Percentiles rank a stretch among this genome's conserved stretches.
These are phyloP conservation scores for Peromyscus californicus DNA, from an alignment of 2,113 vertebrate species.

Conservation along the genomic window DNA sequence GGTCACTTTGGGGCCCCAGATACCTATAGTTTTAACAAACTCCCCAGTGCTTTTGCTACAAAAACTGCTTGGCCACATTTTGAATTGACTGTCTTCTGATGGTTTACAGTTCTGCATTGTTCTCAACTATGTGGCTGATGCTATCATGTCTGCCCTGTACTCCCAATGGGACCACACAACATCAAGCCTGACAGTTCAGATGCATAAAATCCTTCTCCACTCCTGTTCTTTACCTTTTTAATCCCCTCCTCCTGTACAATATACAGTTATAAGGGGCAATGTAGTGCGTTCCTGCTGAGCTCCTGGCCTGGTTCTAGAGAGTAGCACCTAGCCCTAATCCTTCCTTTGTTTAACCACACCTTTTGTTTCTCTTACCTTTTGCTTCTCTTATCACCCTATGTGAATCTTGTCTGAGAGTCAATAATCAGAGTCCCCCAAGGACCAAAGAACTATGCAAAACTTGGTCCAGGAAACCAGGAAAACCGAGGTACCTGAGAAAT, in stretches of 20 bases:
- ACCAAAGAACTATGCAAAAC: too few relatives aligned
- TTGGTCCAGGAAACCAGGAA: too few relatives aligned
- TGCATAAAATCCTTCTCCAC: background rate
- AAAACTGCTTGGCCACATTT: background rate
- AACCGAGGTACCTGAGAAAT: too few relatives aligned
- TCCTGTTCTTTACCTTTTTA: constrained; percentile 4
- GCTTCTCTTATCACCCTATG: too few relatives aligned
- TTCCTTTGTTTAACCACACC: too few relatives aligned
- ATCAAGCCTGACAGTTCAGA: constrained; percentile 6
- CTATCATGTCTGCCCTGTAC: background rate
- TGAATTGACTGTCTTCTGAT: background rate
- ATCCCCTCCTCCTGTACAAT: background rate
- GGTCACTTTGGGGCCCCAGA: background rate
- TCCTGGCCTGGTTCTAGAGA: too few relatives aligned
- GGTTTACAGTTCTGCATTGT: background rate
- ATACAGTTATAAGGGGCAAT: background rate
- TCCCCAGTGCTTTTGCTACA: background rate
- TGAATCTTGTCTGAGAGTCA: too few relatives aligned
- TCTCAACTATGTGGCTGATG: background rate
- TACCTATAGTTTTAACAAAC: background rate
- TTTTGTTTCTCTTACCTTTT: too few relatives aligned
- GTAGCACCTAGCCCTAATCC: too few relatives aligned
- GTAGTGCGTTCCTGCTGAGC: too few relatives aligned
- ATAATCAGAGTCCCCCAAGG: too few relatives aligned
- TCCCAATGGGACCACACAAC: background rate